Evolutionary conservation across 53 echinoderm and acorn worm genomes (phyloP), one percentile per base, ranked within the genome.

Genomic region (Paelopatides confundens): DNA sequence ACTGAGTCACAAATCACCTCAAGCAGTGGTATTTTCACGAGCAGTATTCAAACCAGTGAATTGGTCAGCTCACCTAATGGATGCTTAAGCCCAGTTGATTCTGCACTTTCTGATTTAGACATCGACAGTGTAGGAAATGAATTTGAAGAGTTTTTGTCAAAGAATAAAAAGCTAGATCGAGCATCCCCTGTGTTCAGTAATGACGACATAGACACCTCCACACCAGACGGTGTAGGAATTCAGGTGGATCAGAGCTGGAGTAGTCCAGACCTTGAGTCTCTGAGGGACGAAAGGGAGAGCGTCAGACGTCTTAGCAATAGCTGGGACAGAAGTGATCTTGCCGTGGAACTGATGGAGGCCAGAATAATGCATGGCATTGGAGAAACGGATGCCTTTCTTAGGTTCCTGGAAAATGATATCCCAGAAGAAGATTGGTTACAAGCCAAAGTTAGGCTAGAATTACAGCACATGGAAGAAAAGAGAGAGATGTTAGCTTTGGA

Each of bases 351-450:
- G 27, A 89, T 97, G 89, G 98, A 97, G 88, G 95, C 98, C 21
- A 87, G 85, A 67, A 53, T 97, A 38, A 95, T 94, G 92, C 93
- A 97, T 66, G 98, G 98, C 47, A 97, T 97, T 46, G 98, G 98
- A 70, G 98, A 95, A 77, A 97, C 94, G 7, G 98, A 97, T 94
- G 98, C 98, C 40, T 89, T 95, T 54, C 89, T 97, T 21, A 90
- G 90, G 67, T 93, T 90, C 82, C 58, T 95, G 51, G 95, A 95
- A 84, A 85, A 84, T 86, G 98, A 97, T 74, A 69, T 88, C 3
- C 92, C 98, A 36, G 47, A 90, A 48, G 94, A 93, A 69, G 52
- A 93, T 13, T 96, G 94, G 96, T 83, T 86, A 48, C 47, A 88
- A 18, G 27, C 69, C n/a, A 64, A 48, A 38, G 35, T 71, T 30